Conservation (phyloP, 2,888 invertebrate genomes). For the Conops quadrifasciatus region DNA sequence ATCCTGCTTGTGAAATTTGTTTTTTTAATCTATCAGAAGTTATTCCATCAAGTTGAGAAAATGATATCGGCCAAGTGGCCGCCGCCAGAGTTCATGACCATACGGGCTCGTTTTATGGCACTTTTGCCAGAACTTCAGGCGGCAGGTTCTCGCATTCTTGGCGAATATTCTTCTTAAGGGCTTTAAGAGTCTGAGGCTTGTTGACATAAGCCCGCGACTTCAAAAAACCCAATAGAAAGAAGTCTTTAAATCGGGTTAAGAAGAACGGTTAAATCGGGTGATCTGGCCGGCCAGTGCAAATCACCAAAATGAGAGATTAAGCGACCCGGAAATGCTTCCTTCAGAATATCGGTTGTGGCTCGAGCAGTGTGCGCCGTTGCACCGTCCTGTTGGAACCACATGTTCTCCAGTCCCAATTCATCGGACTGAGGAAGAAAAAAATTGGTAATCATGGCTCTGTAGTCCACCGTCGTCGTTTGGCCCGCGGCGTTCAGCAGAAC, state of each 20-base stretch:
- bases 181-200: conserved; percentile 6
- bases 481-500: too few relatives aligned
- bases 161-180: conserved; percentile 27
- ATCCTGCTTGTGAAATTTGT: too few relatives aligned
- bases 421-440: background rate
- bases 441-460: conserved; percentile 9
- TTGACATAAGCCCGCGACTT: conserved; percentile 1
- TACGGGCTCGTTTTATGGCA: too few relatives aligned
- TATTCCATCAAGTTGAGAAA: background rate
- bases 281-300: background rate
- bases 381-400: background rate
- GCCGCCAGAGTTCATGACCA: too few relatives aligned
- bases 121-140: too few relatives aligned
- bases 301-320: too few relatives aligned
- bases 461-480: background rate
- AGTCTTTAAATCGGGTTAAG: too few relatives aligned
- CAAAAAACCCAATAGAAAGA: background rate
- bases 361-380: too few relatives aligned
- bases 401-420: background rate
- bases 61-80: conserved; percentile 3
- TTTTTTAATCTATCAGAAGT: conserved; percentile 7
- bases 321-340: too few relatives aligned
- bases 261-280: background rate
- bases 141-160: conserved; percentile 30
- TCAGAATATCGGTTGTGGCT: too few relatives aligned